Evolutionary conservation across 2,797 vertebrate species (phyloP).

Genomic region (Margarornis squamiger): DNA sequence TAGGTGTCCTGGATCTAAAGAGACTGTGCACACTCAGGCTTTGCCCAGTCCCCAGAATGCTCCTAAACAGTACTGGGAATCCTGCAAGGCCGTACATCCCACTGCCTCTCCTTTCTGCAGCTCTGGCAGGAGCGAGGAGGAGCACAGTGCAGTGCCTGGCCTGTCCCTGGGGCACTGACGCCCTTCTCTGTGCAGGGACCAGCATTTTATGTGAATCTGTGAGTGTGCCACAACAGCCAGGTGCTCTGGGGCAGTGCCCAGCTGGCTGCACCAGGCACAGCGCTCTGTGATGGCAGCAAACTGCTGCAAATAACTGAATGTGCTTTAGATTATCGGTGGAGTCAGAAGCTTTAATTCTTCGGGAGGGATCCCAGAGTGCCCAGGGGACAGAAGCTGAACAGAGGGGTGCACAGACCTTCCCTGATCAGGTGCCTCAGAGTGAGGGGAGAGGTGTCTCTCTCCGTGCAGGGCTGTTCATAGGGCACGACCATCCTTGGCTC

Average conservation of each 20-base stretch:
- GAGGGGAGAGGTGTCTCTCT: too few relatives aligned
- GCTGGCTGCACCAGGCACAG: rapidly evolving
- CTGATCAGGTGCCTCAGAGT: rapidly evolving
- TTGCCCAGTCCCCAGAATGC: neutral
- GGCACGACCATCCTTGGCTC: neutral
- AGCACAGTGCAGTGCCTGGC: too few relatives aligned
- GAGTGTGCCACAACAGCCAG: neutral
- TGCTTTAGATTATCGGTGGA: neutral
- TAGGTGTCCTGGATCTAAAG: neutral
- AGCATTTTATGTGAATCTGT: neutral
- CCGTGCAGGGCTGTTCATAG: neutral
- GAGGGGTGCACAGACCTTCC: too few relatives aligned
- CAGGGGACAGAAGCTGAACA: neutral
- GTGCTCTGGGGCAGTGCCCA: neutral
- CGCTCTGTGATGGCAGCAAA: neutral
- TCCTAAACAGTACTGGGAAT: neutral
- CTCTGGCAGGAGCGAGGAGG: rapidly evolving
- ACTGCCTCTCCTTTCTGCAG: neutral
- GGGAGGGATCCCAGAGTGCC: rapidly evolving
- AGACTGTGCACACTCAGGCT: rapidly evolving
- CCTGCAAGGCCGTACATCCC: rapidly evolving
- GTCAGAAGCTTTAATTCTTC: neutral
- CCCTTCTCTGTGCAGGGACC: neutral
- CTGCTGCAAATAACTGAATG: neutral
- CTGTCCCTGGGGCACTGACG: neutral